phyloP scores from a whole-genome alignment of 2,113 vertebrate species.

The Crotophaga sulcirostris region DNA sequence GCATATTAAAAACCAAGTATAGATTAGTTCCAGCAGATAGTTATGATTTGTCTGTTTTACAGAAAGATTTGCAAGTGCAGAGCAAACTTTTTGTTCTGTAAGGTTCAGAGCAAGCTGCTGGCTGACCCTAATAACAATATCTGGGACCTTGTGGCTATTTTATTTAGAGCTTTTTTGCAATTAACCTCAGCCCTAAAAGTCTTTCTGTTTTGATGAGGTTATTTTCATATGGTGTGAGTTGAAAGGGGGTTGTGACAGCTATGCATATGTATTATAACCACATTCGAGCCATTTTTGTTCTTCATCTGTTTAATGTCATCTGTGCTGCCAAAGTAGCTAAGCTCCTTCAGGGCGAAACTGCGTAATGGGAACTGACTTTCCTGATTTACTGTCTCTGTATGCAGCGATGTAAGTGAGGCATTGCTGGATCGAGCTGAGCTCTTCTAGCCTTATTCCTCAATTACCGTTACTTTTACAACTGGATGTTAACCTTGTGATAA shows the following conservation, averaged over 20 bases:
- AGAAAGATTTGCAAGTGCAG: not conserved
- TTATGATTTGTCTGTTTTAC: not conserved
- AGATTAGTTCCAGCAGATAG: not conserved
- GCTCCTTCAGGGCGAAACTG: conserved; percentile 36
- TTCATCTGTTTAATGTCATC: conserved; percentile 67
- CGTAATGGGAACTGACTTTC: not conserved
- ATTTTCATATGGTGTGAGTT: conserved; percentile 34
- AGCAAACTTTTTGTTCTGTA: not conserved
- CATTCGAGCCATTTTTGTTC: conserved; percentile 48
- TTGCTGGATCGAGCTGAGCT: not conserved
- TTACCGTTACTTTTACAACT: not conserved
- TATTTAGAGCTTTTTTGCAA: conserved; percentile 37
- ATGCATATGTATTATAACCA: conserved; percentile 7
- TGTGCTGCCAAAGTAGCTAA: conserved; percentile 33
- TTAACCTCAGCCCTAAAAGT: conserved; percentile 16
- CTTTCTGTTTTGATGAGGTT: conserved; percentile 52
- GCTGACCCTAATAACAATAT: not conserved
- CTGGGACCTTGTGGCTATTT: not conserved
- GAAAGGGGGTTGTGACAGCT: conserved; percentile 23
- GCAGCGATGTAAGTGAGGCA: not conserved
- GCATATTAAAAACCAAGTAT: not conserved
- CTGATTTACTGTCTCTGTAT: conserved; percentile 13
- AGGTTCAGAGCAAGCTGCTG: not conserved
- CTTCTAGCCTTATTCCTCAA: not conserved
- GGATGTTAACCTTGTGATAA: not conserved